Evolutionary conservation across 30 jellyfish, hydroid and myxozoan genomes (phyloP).

Genomic region (Cassiopea andromeda): DNA sequence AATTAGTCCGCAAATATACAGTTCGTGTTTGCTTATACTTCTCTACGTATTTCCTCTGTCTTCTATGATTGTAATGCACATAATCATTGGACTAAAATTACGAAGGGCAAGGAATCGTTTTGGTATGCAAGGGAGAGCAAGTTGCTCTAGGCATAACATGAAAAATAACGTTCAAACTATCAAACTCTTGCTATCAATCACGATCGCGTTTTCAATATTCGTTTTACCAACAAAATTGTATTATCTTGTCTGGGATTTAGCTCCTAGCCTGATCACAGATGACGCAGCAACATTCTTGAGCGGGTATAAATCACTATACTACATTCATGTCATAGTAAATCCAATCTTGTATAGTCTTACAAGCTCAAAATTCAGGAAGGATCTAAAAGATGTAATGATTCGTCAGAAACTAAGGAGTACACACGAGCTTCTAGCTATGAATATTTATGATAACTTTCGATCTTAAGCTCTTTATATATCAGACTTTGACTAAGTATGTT

Average conservation of each 20-base stretch:
- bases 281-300: conserved; percentile 9
- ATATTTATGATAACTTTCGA: background rate
- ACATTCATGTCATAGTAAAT: conserved; percentile 40
- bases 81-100: conserved; percentile 15
- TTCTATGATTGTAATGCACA: conserved; percentile 29
- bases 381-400: background rate
- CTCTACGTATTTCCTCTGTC: conserved; percentile 37
- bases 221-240: conserved; percentile 46
- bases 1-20: conserved; percentile 50
- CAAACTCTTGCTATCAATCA: conserved; percentile 13
- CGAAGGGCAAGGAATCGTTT: background rate
- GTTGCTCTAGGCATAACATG: background rate
- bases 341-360: conserved; percentile 57
- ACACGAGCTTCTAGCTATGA: background rate
- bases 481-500: no score
- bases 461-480: no score
- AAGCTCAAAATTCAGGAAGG: conserved; percentile 41
- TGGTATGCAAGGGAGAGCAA: background rate
- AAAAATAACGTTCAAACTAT: conserved; percentile 28
- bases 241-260: conserved; percentile 44
- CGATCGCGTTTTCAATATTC: conserved; percentile 30
- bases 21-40: conserved; percentile 17
- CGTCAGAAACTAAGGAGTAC: background rate
- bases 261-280: conserved; percentile 22
- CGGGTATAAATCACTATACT: conserved; percentile 40